These are phyloP conservation scores for Romanomermis culicivorax DNA, from an alignment of 2,888 invertebrate genomes.

Conservation along the genomic window DNA sequence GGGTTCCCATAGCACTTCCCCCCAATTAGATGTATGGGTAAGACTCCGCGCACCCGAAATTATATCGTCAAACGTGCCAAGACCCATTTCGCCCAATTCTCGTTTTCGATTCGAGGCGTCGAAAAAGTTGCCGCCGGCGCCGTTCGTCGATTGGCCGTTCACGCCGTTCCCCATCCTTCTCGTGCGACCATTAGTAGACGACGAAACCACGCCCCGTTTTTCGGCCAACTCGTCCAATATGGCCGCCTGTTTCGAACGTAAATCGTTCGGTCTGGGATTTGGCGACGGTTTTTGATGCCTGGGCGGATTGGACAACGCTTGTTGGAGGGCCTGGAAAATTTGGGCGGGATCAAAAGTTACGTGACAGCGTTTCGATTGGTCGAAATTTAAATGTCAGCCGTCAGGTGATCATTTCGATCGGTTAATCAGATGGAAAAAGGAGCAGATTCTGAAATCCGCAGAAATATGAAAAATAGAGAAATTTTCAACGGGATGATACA, in stretches of 20 bases:
- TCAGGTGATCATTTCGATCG: no score
- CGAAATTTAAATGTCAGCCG: neutral
- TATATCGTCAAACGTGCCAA: conserved; percentile 3
- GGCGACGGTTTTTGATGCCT: neutral
- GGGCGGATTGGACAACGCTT: neutral
- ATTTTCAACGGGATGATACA: no score
- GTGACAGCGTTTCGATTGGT: neutral
- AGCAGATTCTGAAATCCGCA: no score
- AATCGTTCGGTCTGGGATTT: neutral
- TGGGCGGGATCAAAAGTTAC: neutral
- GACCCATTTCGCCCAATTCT: conserved; percentile 7
- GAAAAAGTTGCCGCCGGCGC: neutral
- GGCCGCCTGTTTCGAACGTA: conserved; percentile 7
- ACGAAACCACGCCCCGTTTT: no score
- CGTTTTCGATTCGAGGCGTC: conserved; percentile 2
- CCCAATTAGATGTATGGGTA: no score
- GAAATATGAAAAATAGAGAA: no score
- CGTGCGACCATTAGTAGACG: neutral
- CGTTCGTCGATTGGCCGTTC: neutral
- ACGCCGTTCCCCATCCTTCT: neutral
- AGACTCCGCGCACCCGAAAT: conserved; percentile 1
- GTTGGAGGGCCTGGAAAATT: neutral
- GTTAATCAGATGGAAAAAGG: no score
- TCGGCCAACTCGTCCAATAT: conserved; percentile 8
- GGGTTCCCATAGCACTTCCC: no score